Percentiles rank a stretch among this genome's conserved stretches.
Evolutionary conservation across 2,888 invertebrate genomes (phyloP).

Genomic region (Ormyrus thymus): DNA sequence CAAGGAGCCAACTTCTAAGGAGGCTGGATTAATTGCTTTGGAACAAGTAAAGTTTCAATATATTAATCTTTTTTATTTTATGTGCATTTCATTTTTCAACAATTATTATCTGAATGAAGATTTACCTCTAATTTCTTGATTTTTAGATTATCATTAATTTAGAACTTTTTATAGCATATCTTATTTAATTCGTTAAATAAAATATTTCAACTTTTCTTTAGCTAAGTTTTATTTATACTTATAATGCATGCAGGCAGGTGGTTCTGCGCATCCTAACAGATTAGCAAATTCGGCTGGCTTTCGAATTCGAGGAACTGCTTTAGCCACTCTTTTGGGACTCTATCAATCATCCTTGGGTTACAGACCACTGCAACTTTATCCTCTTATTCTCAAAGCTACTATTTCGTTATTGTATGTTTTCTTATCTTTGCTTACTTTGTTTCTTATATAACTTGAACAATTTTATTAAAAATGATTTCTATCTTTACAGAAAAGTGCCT

Average conservation of each 20-base stretch:
- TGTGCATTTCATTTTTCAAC: no score
- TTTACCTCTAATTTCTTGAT: no score
- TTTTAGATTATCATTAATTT: no score
- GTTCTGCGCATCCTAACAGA: conserved; percentile 65
- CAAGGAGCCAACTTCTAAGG: conserved; percentile 65
- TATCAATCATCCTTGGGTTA: conserved; percentile 67
- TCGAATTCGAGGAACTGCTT: conserved; percentile 61
- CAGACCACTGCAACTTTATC: conserved; percentile 67
- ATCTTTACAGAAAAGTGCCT: conserved; percentile 61
- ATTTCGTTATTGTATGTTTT: conserved; percentile 67
- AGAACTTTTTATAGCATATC: no score
- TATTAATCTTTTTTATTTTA: no score
- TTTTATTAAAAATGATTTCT: neutral
- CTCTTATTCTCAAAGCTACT: conserved; percentile 64
- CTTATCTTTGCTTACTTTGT: neutral
- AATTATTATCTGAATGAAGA: no score
- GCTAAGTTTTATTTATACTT: neutral
- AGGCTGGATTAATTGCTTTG: conserved; percentile 67
- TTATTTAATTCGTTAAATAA: no score
- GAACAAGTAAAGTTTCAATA: conserved; percentile 61
- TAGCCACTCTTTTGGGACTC: conserved; percentile 65
- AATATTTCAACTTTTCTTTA: no score
- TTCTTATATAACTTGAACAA: neutral
- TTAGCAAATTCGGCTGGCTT: conserved; percentile 63
- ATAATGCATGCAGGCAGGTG: conserved; percentile 60